phyloP scores from a whole-genome alignment of 2,888 invertebrate species.

The Volucella inanis region DNA sequence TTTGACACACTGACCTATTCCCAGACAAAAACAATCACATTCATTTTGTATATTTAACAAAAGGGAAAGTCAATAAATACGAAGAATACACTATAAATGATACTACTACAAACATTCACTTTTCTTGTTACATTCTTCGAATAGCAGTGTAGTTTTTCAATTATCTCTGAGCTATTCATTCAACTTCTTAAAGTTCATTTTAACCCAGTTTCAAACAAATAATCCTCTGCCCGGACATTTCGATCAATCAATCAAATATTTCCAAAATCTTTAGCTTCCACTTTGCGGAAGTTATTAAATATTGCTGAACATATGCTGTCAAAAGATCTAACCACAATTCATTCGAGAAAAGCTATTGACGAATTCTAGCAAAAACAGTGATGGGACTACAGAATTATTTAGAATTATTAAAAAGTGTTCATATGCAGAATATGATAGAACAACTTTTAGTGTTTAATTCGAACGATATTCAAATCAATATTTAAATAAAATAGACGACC shows the following conservation, averaged over 20 bases:
- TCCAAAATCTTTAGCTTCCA: conserved; percentile 38
- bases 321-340: conserved; percentile 43
- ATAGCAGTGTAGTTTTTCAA: not conserved
- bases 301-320: conserved; percentile 33
- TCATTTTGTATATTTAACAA: conserved; percentile 17
- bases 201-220: conserved; percentile 15
- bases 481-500: too few relatives aligned
- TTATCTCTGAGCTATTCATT: conserved; percentile 7
- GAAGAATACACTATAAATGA: not conserved
- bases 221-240: not conserved
- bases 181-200: conserved; percentile 8
- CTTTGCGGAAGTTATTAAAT: conserved; percentile 24
- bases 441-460: too few relatives aligned
- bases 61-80: conserved; percentile 39
- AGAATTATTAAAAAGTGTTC: too few relatives aligned
- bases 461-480: too few relatives aligned
- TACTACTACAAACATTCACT: conserved; percentile 28
- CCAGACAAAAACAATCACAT: not conserved
- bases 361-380: too few relatives aligned
- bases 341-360: not conserved
- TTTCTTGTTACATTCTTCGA: conserved; percentile 14
- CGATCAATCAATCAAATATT: conserved; percentile 48
- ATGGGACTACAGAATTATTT: too few relatives aligned
- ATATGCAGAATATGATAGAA: too few relatives aligned
- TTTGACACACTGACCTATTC: conserved; percentile 26